Evolutionary conservation across 2,113 vertebrate species (phyloP), one percentile per base, ranked within the genome.

Genomic region (Panthera uncia): DNA sequence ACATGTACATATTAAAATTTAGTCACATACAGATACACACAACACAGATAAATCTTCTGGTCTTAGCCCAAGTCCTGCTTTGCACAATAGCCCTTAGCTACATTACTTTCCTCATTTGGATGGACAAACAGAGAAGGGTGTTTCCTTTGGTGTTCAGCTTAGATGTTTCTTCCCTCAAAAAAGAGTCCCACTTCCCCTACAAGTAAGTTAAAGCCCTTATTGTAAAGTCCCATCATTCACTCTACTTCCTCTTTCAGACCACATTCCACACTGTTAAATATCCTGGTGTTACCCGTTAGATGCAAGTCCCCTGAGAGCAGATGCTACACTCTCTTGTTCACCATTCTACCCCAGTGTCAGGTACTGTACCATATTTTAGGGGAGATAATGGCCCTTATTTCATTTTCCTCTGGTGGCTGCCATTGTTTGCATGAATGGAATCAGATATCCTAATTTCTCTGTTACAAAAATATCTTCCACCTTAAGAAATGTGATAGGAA

Each of bases 141-240:
- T 45, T 61, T 71, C 36, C 41, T 92, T 73, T 50, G 9, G 2
- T 61, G 66, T 89, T 76, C 27, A 87, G 27, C 16, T 38, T 41
- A 66, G 63, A 31, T 10, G 33, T 36, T 41, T 65, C 68, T 83
- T 93, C 52, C 55, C 50, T 15, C 76, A 33, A 74, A 63, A 69
- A 79, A 91, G 1, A 25, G 27, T 55, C 16, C 25, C 48, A 65
- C 27, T 55, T 65, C 14, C 18, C 38, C 45, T 11, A 10, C 8
- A 38, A 41, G 21, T 38, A 48, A 19, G 27, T 57, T 10, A 89
- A 65, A 71, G 38, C 2, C 66, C 52, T 74, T 19, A 6, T 18
- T 73, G 9, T 76, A 2, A 7, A 41, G 31, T 27, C 18, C 76
- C 8, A 0, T 16, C 52, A 36, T 3, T 1, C 4, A 23, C 13